Evolutionary conservation across 2,113 vertebrate species (phyloP), one percentile per base, ranked within the genome.

Genomic region (Paradisaea rubra): DNA sequence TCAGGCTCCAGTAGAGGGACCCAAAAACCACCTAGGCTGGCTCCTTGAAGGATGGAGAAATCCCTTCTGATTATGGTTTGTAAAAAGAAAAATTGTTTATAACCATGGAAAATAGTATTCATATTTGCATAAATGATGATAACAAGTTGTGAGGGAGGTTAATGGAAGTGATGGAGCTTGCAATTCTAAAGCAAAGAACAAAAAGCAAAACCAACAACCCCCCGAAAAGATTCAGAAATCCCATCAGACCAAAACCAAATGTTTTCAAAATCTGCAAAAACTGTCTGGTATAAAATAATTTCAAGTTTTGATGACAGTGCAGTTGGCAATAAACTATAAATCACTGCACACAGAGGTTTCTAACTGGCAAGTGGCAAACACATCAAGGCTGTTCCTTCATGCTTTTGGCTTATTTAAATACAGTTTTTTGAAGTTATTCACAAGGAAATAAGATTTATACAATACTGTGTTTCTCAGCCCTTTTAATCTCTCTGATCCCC

Each of bases 241-340:
- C 19, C 57, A 77, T 80, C 37, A 91, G 87, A 87, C 81, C 19
- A 65, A 95, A 93, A 39, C 61, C 61, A 92, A 96, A 76, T 72
- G 64, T 91, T 96, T 95, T 94, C 63, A 81, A 89, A 92, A 87
- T 87, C 63, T 77, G 42, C 28, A 89, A 65, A 89, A 84, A 79
- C 14, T 63, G 89, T 88, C 85, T 86, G 59, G 78, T 91, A 70
- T 87, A 81, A 95, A 95, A 94, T 82, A 89, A 93, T 66, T 81
- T 88, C 52, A 72, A 94, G 47, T 89, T 89, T 82, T 63, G 66
- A 80, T 80, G 81, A 80, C 45, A 73, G 33, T n/a, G 60, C 0
- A 10, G 81, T 91, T 80, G 88, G 39, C 68, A 85, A 76, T 72
- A 87, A 95, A 59, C 84, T 91, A 65, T 89, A 96, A 95, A 96